Evolutionary conservation across 2,797 vertebrate species (phyloP), one percentile per base, ranked within the genome.

Genomic region (Kryptolebias ocellatus): DNA sequence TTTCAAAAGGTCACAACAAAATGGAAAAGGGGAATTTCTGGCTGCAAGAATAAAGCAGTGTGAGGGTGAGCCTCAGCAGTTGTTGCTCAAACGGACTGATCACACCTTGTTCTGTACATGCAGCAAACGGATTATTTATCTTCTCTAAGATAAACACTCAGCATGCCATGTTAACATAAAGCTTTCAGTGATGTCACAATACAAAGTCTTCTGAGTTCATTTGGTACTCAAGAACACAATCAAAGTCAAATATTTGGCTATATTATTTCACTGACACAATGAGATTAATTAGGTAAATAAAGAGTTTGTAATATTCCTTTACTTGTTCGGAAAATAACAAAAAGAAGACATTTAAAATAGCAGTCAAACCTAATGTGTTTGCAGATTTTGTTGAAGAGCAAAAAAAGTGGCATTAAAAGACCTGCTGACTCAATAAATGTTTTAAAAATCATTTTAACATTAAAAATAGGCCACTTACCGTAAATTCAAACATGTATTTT

Each of bases 401-500:
- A 77, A 12, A 31, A 29, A 56, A 24, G 63, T 17, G 16, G 14
- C 12, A 45, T 14, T 2, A 16, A 24, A 46, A 59, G 27, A 2
- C 5, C 17, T 2, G 29, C 4, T 18, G 4, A 76, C 28, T 56
- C 14, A 0, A 70, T 73, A 15, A 45, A 64, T 29, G 12, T 64
- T 74, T 72, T 66, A 39, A 24, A 24, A 24, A 24, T 74, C 10
- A 63, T 27, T 46, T 4, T 18, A 34, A 59, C 20, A 70, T 49
- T 42, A 20, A 64, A 51, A 46, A 18, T 27, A 16, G 15, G 15
- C 31, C 9, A 45, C 55, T 69, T 70, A 60, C 45, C 53, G n/a
- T 14, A 61, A 44, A 65, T 60, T 67, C 56, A 58, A 60, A 52
- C 20, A 74, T 76, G 53, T 70, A 66, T 58, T 58, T 75, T 51